Base-by-base conservation (phyloP, 1,140 invertebrate genomes). In the Paracyclopina nana region DNA sequence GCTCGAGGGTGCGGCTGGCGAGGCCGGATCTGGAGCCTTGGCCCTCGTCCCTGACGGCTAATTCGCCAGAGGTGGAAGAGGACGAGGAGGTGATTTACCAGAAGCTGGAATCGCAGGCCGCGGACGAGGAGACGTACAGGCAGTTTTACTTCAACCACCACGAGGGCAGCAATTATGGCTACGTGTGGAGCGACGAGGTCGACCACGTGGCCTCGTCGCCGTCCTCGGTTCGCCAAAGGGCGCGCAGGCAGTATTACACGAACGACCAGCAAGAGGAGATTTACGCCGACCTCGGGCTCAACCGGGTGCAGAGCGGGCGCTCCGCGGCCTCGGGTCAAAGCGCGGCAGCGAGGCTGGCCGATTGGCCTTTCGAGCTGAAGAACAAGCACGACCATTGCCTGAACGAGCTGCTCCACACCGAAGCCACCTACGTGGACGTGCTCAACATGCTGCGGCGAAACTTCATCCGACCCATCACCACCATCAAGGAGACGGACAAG, bases 361-460 rank as follows among this genome's bases (percentile, higher is more conserved):
- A n/a, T n/a, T n/a, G n/a, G n/a, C n/a, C n/a, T n/a, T n/a, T 56
- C 27, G 55, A 52, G n/a, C 57, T 59, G 9, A 53, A 54, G 11
- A 54, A 56, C 18, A 94, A 94, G 65, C 69, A 87, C 52, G 90
- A 96, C 65, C 88, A 90, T 62, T 90, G 92, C 44, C 82, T 97
- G 54, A 79, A 86, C 58, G 92, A 98, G 65, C 68, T 98, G 4
- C 73, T 95, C 9, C 88, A 95, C 65, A 97, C 92, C 0, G 92
- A 98, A 66, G 81, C 79, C 54, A 96, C 95, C 67, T 98, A 96
- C 63, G 78, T 94, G 16, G 84, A 92, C 57, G 91, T 92, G 29
- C 69, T 98, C 16, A 75, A 75, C 57, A 91, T 86, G 68, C 73
- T 97, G 31, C 76, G 81, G 48, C 73, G 73, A 52, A 76, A 82